phyloP scores from a whole-genome alignment of 2,797 vertebrate genomes.

The Micrastur ruficollis region DNA sequence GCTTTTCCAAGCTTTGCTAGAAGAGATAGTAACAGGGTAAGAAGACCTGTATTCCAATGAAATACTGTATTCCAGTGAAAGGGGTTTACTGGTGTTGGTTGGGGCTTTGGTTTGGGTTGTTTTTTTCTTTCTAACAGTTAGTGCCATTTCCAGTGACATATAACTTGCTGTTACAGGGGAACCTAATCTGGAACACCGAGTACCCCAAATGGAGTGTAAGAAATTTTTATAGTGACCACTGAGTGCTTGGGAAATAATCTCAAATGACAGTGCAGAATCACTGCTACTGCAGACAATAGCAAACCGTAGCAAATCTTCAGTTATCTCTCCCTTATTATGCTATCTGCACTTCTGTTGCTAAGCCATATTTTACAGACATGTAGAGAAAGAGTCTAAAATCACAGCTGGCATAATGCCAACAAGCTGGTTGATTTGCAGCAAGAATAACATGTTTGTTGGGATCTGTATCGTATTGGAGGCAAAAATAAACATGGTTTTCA shows the following conservation, averaged over 20 bases:
- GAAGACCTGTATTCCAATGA: neutral
- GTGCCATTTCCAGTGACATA: neutral
- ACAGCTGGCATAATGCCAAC: neutral
- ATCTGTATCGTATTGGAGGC: neutral
- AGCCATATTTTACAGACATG: neutral
- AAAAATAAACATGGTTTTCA: neutral
- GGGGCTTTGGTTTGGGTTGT: neutral
- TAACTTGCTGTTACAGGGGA: neutral
- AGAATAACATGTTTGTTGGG: neutral
- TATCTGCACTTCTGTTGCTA: neutral
- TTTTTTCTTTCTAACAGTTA: neutral
- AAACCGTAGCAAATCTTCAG: neutral
- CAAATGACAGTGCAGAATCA: neutral
- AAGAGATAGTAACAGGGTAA: neutral
- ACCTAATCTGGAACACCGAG: neutral
- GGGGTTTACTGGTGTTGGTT: rapidly evolving
- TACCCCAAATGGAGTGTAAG: neutral
- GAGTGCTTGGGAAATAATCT: neutral
- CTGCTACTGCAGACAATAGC: neutral
- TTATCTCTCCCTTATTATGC: neutral
- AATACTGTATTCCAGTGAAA: neutral
- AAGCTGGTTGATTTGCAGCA: neutral
- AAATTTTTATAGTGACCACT: neutral
- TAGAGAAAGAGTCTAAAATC: neutral
- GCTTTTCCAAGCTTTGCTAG: neutral